These are phyloP conservation scores for Oreochromis mossambicus DNA, from an alignment of 2,797 vertebrate genomes.

Conservation along the genomic window DNA sequence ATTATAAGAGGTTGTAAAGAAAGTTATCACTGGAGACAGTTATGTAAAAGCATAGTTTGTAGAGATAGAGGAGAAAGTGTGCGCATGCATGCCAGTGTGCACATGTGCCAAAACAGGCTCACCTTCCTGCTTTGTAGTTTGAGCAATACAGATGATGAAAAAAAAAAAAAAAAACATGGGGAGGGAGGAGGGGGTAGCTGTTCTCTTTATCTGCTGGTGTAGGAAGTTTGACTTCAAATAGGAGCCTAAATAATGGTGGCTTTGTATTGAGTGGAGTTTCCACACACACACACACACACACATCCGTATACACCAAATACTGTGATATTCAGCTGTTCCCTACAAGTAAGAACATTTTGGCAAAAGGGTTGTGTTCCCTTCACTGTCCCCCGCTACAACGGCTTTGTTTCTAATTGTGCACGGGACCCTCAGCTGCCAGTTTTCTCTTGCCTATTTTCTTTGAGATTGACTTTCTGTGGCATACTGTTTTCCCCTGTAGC, in stretches of 20 bases:
- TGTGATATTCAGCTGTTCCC: not conserved
- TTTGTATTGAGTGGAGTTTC: not conserved
- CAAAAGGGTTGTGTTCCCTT: not conserved
- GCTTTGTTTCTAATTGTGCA: not conserved
- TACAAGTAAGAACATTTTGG: not conserved
- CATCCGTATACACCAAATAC: not conserved
- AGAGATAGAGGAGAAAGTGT: not conserved
- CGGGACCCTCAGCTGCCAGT: not conserved
- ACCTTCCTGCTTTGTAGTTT: not conserved
- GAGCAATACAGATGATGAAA: not conserved
- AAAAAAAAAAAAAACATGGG: not conserved
- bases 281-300: not conserved
- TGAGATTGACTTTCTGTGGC: slow-evolving; percentile 35
- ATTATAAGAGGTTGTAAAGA: slow-evolving; percentile 1
- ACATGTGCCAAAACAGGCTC: not conserved
- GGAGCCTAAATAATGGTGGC: not conserved
- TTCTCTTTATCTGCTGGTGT: slow-evolving; percentile 5
- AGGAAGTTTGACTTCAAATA: slow-evolving; percentile 4
- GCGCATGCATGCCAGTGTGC: not conserved
- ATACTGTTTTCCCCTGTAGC: slow-evolving; percentile 12
- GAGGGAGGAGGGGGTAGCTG: not conserved
- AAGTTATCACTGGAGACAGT: slow-evolving; percentile 39
- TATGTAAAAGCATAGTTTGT: slow-evolving; percentile 49
- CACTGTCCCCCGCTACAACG: not conserved
- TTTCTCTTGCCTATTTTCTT: not conserved